Percentiles rank a stretch among this genome's conserved stretches.
phyloP scores from a whole-genome alignment of 2,888 invertebrate species.

The Ceramica pisi region DNA sequence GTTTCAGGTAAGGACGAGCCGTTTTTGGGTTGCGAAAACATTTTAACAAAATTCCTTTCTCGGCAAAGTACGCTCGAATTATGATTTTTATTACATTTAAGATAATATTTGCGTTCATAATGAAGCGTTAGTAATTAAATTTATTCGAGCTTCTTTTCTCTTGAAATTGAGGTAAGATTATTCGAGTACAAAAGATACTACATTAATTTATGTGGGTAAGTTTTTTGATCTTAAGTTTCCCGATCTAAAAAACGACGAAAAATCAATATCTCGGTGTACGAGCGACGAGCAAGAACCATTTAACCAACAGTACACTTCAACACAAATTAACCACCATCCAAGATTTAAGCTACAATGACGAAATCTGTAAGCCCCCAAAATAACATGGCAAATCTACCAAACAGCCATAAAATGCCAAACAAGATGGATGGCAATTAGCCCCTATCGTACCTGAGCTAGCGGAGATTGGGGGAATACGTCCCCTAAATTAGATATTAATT shows the following conservation, averaged over 20 bases:
- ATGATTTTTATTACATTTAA: constrained; percentile 37
- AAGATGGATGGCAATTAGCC: constrained; percentile 60
- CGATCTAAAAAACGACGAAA: neutral
- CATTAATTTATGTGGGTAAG: neutral
- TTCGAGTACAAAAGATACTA: neutral
- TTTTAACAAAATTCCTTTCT: constrained; percentile 11
- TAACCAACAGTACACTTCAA: constrained; percentile 1
- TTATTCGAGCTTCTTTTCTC: constrained; percentile 9
- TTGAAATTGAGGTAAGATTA: constrained; percentile 25
- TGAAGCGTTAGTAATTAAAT: constrained; percentile 35
- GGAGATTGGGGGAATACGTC: constrained; percentile 77
- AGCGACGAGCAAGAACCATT: neutral
- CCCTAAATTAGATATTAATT: constrained; percentile 89
- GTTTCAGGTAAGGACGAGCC: constrained; percentile 68
- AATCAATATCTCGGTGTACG: neutral
- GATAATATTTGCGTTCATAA: constrained; percentile 45
- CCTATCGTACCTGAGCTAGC: constrained; percentile 64
- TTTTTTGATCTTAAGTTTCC: neutral
- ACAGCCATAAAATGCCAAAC: constrained; percentile 63
- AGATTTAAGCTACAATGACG: constrained; percentile 12
- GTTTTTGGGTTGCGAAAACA: constrained; percentile 21
- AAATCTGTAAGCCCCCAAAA: constrained; percentile 21
- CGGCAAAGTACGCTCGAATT: constrained; percentile 18
- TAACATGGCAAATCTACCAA: constrained; percentile 43
- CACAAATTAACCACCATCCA: constrained; percentile 5